Percentiles rank a stretch among this genome's conserved stretches.
phyloP scores from a whole-genome alignment of 53 echinoderm and acorn worm genomes.

The Henricia sp. region DNA sequence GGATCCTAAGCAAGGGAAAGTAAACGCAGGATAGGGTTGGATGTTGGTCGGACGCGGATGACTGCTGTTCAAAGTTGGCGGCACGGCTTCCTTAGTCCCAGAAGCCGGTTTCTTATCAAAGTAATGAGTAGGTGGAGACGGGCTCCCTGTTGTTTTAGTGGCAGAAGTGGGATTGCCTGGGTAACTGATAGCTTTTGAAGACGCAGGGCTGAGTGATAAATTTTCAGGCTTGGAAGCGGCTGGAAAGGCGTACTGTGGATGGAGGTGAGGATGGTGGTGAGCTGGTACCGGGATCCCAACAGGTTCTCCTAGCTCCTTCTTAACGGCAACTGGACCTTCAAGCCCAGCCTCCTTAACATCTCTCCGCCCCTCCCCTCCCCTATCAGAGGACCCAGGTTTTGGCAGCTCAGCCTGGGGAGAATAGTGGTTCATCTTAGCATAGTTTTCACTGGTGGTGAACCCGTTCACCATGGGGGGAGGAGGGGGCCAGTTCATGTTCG shows the following conservation, averaged over 20 bases:
- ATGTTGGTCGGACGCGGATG: constrained; percentile 58
- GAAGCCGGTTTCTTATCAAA: constrained; percentile 57
- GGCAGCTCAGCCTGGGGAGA: constrained; percentile 22
- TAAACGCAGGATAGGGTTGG: constrained; percentile 50
- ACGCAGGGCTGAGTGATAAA: constrained; percentile 17
- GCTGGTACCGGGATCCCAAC: constrained; percentile 37
- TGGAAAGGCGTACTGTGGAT: constrained; percentile 54
- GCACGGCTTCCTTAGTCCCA: not conserved
- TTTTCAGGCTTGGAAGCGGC: constrained; percentile 46
- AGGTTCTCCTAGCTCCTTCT: constrained; percentile 48
- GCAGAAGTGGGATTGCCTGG: constrained; percentile 27
- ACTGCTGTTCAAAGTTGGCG: constrained; percentile 32
- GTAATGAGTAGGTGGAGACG: constrained; percentile 55
- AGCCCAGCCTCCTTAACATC: constrained; percentile 41
- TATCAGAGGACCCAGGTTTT: constrained; percentile 35
- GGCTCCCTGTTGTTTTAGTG: constrained; percentile 38
- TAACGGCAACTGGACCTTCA: constrained; percentile 25
- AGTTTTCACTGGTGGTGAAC: constrained; percentile 33
- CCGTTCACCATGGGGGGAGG: constrained; percentile 52
- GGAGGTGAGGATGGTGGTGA: constrained; percentile 44
- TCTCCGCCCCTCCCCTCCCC: constrained; percentile 42
- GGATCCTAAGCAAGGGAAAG: constrained; percentile 44
- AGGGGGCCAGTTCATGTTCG: constrained; percentile 52
- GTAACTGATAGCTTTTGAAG: constrained; percentile 39
- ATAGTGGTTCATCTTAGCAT: constrained; percentile 52